Evolutionary conservation across 2,888 invertebrate genomes (phyloP).

Genomic region (Trichopoda pennipes): DNA sequence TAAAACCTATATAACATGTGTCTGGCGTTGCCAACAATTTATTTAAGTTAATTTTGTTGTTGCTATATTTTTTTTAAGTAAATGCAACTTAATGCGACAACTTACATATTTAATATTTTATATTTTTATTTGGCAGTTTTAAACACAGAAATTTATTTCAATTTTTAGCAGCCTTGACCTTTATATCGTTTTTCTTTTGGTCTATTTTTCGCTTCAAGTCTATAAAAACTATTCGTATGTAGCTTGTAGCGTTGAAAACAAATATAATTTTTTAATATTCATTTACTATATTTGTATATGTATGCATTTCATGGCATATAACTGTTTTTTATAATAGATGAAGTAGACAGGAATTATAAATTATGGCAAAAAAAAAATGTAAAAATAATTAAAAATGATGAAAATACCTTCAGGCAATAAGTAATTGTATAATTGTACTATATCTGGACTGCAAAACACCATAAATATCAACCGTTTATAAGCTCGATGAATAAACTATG

Average conservation of each 20-base stretch:
- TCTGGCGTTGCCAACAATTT: neutral
- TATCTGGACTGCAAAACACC: too few species aligned
- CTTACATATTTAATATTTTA: slow-evolving; percentile 26
- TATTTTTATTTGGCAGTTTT: neutral
- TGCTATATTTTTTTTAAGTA: neutral
- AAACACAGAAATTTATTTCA: slow-evolving; percentile 33
- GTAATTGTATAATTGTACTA: too few species aligned
- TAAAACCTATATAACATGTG: slow-evolving; percentile 11
- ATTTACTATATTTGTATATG: neutral
- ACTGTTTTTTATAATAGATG: neutral
- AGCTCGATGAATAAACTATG: too few species aligned
- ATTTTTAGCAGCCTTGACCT: slow-evolving; percentile 60
- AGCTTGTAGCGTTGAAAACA: too few species aligned
- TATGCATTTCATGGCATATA: neutral
- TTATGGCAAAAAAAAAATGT: neutral
- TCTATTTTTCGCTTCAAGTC: slow-evolving; percentile 23
- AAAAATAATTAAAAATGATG: too few species aligned
- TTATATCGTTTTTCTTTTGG: slow-evolving; percentile 17
- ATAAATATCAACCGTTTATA: too few species aligned
- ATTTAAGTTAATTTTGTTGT: neutral
- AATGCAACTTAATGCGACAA: slow-evolving; percentile 13
- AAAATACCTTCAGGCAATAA: too few species aligned
- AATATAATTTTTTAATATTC: too few species aligned
- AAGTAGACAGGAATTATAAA: slow-evolving; percentile 37
- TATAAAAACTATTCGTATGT: slow-evolving; percentile 17